A percentile compares a stretch with the other conserved stretches of the same genome.
Conservation (phyloP, 1,140 invertebrate species). For the Papilio polyxenes region DNA sequence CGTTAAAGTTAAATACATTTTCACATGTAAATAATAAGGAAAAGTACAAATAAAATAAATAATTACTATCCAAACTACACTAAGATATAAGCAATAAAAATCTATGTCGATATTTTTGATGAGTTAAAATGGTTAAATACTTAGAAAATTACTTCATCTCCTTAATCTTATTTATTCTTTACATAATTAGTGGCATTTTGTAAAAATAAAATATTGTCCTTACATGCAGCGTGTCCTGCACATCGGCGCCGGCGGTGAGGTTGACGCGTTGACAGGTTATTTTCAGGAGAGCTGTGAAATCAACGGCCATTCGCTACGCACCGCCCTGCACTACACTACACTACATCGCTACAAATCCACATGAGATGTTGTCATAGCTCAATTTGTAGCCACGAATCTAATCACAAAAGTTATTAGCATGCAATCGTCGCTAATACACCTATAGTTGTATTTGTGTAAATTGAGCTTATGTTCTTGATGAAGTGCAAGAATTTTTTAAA, state of each 20-base stretch:
- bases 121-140: too few species aligned
- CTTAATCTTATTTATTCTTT: not conserved
- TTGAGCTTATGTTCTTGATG: too few species aligned
- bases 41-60: too few species aligned
- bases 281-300: conserved; percentile 28
- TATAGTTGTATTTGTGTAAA: not conserved
- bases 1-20: too few species aligned
- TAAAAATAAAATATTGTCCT: conserved; percentile 45
- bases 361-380: conserved; percentile 33
- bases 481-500: too few species aligned
- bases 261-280: conserved; percentile 37
- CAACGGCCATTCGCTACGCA: conserved; percentile 20
- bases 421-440: not conserved
- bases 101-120: not conserved
- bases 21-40: too few species aligned
- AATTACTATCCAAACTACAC: too few species aligned
- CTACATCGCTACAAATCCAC: not conserved
- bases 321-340: not conserved
- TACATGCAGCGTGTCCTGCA: conserved; percentile 27
- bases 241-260: not conserved
- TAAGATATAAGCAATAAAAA: too few species aligned
- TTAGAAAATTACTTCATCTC: not conserved
- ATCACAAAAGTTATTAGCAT: not conserved
- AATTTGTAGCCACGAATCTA: conserved; percentile 11
- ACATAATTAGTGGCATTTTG: not conserved